Base-by-base conservation (phyloP, 2,113 vertebrate species). In the Ammodytes dubius region DNA sequence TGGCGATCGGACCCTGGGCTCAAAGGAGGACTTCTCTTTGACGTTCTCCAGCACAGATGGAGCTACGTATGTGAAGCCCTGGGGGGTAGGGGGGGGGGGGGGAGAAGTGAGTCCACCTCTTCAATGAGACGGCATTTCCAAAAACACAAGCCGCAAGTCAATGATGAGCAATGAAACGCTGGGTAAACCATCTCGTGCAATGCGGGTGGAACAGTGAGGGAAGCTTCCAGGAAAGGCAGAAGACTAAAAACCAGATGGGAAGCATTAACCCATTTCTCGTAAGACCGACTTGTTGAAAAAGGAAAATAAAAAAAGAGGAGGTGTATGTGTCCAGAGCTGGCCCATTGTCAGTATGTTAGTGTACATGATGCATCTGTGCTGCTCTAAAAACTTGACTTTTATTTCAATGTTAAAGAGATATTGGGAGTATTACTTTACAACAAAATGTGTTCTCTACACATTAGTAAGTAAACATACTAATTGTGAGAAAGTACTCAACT, bases 61-160 rank as follows among this genome's bases (percentile, higher is more conserved):
- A 94, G 98, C 98, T 94, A 99, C 98, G 10, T 99, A 99, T 1
- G 98, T 99, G 90, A 99, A 99, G 91, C 98, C 98, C 98, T 99
- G 91, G 39, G 67, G 82, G n/a, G n/a, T n/a, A 46, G 91, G 43
- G 69, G 82, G 37, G 54, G 37, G 27, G 37, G 61, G 47, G 58
- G 79, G 69, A 65, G n/a, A 76, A 79, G 14, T 58, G 40, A 88
- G 77, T 82, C 76, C 67, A 77, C 68, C 77, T 91, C 84, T 89
- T 90, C 86, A 88, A 87, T 27, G 27, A 89, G 73, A 52, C 9
- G 70, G 45, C 68, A 60, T 79, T 86, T 80, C 76, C 79, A 75
- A 91, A 91, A 90, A 90, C 84, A 91, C 84, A 91, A 89, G 63
- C 87, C 84, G 74, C 84, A 90, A 27, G 85, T 82, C 83, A 81